Percentiles rank a stretch among this genome's conserved stretches.
phyloP scores from a whole-genome alignment of 2,888 invertebrate species.

The Dynastes maya region DNA sequence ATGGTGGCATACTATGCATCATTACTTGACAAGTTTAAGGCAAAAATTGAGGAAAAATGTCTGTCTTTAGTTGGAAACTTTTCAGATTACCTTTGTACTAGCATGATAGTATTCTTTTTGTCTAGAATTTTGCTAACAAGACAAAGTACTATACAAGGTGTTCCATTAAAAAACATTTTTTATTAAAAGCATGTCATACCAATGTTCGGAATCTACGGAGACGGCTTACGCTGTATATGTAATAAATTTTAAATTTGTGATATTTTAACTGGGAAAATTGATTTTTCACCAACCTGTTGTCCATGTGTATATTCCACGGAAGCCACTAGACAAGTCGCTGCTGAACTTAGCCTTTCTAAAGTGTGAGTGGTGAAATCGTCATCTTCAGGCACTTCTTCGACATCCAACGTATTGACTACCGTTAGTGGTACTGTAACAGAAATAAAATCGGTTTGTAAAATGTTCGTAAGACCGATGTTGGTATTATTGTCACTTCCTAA shows the following conservation, averaged over 20 bases:
- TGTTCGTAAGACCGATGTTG: background rate
- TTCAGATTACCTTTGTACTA: no score
- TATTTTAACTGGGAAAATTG: background rate
- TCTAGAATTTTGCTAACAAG: no score
- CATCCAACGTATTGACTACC: conserved; percentile 59
- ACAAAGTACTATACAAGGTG: no score
- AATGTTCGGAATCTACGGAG: no score
- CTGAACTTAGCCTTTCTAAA: conserved; percentile 68
- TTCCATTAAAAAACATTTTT: no score
- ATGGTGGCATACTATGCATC: no score
- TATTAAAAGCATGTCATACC: no score
- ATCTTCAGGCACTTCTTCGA: conserved; percentile 62
- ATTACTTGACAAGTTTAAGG: no score
- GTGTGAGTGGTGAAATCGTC: conserved; percentile 69
- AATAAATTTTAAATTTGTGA: background rate
- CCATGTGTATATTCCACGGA: conserved; percentile 71
- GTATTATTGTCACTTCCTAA: background rate
- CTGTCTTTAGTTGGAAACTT: no score
- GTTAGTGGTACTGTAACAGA: conserved; percentile 65
- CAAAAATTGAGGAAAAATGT: no score
- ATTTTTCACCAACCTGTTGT: conserved; percentile 68
- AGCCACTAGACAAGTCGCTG: conserved; percentile 70
- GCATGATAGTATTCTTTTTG: no score
- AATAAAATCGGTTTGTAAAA: conserved; percentile 22
- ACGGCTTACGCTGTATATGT: no score